Evolutionary conservation across 2,113 vertebrate species (phyloP).

Genomic region (Coturnix japonica): DNA sequence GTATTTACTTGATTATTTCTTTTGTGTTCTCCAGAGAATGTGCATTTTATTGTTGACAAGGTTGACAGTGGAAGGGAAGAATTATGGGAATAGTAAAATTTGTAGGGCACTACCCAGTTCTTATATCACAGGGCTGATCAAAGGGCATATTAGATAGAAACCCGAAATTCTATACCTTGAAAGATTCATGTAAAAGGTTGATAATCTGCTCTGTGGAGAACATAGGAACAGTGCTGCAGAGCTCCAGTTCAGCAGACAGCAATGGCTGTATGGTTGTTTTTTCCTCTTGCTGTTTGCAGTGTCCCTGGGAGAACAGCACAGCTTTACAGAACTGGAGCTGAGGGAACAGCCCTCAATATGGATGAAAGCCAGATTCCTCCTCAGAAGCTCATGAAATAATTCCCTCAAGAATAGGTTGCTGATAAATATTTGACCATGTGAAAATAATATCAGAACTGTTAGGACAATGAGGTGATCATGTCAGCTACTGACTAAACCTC

Average conservation of each 20-base stretch:
- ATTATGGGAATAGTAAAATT: not conserved
- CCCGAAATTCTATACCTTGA: no score
- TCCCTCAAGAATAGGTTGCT: not conserved
- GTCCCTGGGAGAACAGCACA: not conserved
- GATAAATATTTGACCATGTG: not conserved
- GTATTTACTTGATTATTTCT: not conserved
- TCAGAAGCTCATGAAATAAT: not conserved
- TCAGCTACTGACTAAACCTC: not conserved
- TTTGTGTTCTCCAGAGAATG: not conserved
- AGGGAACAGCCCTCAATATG: accelerated
- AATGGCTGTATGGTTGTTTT: not conserved
- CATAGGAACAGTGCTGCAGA: not conserved
- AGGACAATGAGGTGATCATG: not conserved
- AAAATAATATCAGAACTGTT: not conserved
- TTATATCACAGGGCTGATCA: not conserved
- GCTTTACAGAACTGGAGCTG: not conserved
- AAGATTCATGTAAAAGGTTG: not conserved
- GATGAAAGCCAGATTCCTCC: not conserved
- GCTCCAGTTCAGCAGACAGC: not conserved
- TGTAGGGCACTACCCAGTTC: not conserved
- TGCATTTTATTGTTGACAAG: not conserved
- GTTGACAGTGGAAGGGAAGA: not conserved
- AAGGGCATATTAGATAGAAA: not conserved
- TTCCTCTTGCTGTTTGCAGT: not conserved
- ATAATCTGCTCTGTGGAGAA: not conserved